Evolutionary conservation across 2,113 vertebrate genomes (phyloP).

Genomic region (Serilophus lunatus): DNA sequence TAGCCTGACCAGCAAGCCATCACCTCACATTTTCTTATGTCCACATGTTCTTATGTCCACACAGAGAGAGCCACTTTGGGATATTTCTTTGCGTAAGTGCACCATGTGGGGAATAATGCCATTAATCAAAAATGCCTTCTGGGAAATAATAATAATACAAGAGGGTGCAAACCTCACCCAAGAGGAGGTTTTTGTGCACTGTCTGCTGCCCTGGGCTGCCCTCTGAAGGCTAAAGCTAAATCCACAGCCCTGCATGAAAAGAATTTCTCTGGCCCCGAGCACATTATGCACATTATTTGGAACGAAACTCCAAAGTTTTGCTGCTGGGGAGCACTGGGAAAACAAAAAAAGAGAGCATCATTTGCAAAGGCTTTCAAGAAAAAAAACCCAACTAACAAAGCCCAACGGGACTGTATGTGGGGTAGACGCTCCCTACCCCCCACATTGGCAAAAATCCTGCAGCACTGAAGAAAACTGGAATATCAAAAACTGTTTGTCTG

Average conservation of each 20-base stretch:
- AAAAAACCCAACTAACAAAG: not conserved
- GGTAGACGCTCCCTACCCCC: not conserved
- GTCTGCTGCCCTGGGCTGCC: constrained; percentile 65
- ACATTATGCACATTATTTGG: not conserved
- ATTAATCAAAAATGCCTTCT: constrained; percentile 55
- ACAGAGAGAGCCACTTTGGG: not conserved
- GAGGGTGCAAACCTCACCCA: constrained; percentile 46
- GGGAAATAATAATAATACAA: constrained; percentile 61
- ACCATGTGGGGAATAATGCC: constrained; percentile 8
- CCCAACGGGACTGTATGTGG: too few species aligned
- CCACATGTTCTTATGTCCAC: not conserved
- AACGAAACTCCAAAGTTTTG: not conserved
- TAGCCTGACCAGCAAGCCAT: not conserved
- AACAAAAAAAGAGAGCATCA: not conserved
- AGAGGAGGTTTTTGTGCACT: constrained; percentile 31
- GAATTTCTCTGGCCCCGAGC: not conserved
- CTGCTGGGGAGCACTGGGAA: not conserved
- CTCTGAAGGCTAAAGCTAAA: constrained; percentile 68
- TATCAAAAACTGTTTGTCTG: not conserved
- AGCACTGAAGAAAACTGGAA: not conserved
- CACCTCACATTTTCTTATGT: not conserved
- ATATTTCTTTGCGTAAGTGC: constrained; percentile 17
- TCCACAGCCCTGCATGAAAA: not conserved
- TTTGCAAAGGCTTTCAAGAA: not conserved
- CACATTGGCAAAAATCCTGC: not conserved